Percentiles rank a stretch among this genome's conserved stretches.
phyloP scores from a whole-genome alignment of 2,888 invertebrate genomes.

The Teleiodes luculella region DNA sequence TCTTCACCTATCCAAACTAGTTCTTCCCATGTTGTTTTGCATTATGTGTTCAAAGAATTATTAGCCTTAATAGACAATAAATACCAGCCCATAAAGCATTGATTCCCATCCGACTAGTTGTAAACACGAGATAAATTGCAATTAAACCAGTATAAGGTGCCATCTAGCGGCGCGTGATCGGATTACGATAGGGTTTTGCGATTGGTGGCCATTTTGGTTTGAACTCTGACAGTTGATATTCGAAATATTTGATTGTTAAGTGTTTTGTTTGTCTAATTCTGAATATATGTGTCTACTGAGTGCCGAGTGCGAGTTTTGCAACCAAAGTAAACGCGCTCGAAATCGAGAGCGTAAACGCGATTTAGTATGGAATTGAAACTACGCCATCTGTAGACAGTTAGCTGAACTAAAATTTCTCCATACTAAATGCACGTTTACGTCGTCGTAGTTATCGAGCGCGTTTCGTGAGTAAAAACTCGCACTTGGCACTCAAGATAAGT shows the following conservation, averaged over 20 bases:
- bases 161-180: conserved; percentile 20
- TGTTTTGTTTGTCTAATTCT: neutral
- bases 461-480: too few species aligned
- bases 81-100: conserved; percentile 8
- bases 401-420: too few species aligned
- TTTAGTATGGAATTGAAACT: too few species aligned
- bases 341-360: too few species aligned
- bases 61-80: conserved; percentile 12
- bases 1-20: neutral
- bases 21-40: neutral
- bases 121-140: conserved; percentile 9
- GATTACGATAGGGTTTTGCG: conserved; percentile 7
- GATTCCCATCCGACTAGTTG: neutral
- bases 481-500: too few species aligned
- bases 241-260: neutral
- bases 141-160: conserved; percentile 10
- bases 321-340: too few species aligned
- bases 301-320: too few species aligned
- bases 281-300: too few species aligned
- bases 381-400: too few species aligned
- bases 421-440: too few species aligned
- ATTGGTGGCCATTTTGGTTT: neutral
- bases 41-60: conserved; percentile 5
- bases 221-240: neutral
- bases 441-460: too few species aligned